phyloP scores from a whole-genome alignment of 92 coral and sea anemone species.

The Nematostella vectensis region DNA sequence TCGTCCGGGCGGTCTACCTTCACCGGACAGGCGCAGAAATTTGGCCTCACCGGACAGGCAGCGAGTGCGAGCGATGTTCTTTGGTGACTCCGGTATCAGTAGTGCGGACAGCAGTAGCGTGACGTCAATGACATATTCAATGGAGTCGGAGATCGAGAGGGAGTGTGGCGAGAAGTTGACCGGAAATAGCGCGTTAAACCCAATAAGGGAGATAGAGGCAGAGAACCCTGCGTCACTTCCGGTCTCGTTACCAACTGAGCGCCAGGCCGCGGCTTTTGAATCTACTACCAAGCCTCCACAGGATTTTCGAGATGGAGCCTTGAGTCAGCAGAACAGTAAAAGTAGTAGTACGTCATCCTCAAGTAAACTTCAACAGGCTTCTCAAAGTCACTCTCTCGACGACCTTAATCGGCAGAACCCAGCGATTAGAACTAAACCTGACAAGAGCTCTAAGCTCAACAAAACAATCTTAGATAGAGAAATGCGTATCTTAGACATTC shows the following conservation, averaged over 20 bases:
- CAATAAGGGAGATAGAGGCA: constrained; percentile 55
- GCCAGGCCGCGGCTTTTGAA: not conserved
- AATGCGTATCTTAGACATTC: constrained; percentile 34
- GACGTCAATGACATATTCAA: constrained; percentile 58
- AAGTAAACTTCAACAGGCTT: not conserved
- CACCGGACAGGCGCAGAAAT: constrained; percentile 6
- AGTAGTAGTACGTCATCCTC: not conserved
- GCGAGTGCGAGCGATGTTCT: constrained; percentile 66
- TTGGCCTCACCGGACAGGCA: constrained; percentile 46
- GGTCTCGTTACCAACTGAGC: not conserved
- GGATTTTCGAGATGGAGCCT: too few relatives aligned
- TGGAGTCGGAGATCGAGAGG: constrained; percentile 60
- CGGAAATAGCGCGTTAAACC: constrained; percentile 39
- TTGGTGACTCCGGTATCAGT: constrained; percentile 85
- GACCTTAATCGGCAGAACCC: not conserved
- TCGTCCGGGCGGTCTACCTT: constrained; percentile 5
- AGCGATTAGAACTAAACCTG: not conserved
- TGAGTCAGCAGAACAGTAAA: too few relatives aligned
- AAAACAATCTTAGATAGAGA: too few relatives aligned
- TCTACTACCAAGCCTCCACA: not conserved
- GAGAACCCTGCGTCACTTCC: constrained; percentile 29
- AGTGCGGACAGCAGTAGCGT: constrained; percentile 65
- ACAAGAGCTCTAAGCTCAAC: not conserved
- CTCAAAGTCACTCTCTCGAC: not conserved
- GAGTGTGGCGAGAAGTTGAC: constrained; percentile 56